Percentiles rank a stretch among this genome's conserved stretches.
These are phyloP conservation scores for Hyles vespertilio DNA, from an alignment of 1,140 invertebrate species.

Conservation along the genomic window DNA sequence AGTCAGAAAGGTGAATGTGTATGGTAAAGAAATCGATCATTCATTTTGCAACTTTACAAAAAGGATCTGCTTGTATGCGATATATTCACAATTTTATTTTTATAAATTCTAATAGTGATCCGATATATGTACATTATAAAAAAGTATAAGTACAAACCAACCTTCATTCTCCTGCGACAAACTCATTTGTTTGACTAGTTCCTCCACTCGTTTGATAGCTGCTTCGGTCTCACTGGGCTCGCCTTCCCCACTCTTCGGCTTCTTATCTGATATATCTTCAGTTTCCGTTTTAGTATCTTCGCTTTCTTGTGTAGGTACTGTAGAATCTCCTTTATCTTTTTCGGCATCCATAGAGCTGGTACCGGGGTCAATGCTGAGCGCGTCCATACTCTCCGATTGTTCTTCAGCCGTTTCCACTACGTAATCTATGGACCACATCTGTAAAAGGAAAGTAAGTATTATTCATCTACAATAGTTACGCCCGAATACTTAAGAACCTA, in stretches of 20 bases:
- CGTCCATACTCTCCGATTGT: conserved; percentile 40
- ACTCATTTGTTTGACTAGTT: conserved; percentile 89
- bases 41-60: too few relatives aligned
- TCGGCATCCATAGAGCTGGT: conserved; percentile 63
- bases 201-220: conserved; percentile 76
- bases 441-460: conserved; percentile 7
- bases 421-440: conserved; percentile 98
- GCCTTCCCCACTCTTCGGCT: conserved; percentile 36
- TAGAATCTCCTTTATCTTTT: conserved; percentile 45
- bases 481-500: too few relatives aligned
- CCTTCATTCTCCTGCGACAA: conserved; percentile 81
- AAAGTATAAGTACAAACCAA: conserved; percentile 27
- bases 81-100: too few relatives aligned
- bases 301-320: conserved; percentile 37
- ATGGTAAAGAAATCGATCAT: too few relatives aligned
- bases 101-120: too few relatives aligned
- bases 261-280: conserved; percentile 23
- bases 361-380: conserved; percentile 53
- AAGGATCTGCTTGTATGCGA: too few relatives aligned
- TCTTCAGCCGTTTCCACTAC: conserved; percentile 87
- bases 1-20: too few relatives aligned
- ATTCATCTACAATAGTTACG: too few relatives aligned
- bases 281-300: conserved; percentile 34
- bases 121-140: not conserved
- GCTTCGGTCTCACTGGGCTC: conserved; percentile 46